These are phyloP conservation scores for Germaria angustata DNA, from an alignment of 2,888 invertebrate species.

Conservation along the genomic window DNA sequence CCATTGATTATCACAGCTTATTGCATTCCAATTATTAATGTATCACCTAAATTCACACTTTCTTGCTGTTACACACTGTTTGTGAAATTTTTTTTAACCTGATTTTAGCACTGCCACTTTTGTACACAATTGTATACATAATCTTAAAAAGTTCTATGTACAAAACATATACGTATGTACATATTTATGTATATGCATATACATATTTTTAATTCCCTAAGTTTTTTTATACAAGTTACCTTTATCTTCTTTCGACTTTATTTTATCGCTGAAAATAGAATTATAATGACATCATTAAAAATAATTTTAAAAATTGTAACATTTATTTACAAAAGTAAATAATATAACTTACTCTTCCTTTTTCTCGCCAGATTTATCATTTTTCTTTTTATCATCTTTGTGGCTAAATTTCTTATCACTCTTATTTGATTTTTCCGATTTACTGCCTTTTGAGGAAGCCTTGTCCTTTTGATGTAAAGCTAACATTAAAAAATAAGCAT, in stretches of 20 bases:
- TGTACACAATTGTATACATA: slow-evolving; percentile 13
- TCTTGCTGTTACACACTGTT: slow-evolving; percentile 65
- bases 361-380: slow-evolving; percentile 80
- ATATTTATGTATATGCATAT: not conserved
- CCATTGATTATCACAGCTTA: not conserved
- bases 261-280: slow-evolving; percentile 69
- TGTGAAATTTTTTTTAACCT: slow-evolving; percentile 22
- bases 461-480: slow-evolving; percentile 50
- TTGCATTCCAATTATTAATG: not conserved
- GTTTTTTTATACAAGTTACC: slow-evolving; percentile 75
- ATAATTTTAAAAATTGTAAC: not conserved
- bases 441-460: slow-evolving; percentile 63
- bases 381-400: slow-evolving; percentile 76
- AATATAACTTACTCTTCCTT: slow-evolving; percentile 81
- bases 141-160: slow-evolving; percentile 9
- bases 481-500: not conserved
- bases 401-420: slow-evolving; percentile 73
- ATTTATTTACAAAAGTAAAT: too few relatives aligned
- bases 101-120: slow-evolving; percentile 48
- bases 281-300: not conserved
- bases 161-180: too few relatives aligned
- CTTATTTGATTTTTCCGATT: slow-evolving; percentile 68
- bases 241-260: slow-evolving; percentile 79
- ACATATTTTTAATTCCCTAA: slow-evolving; percentile 29
- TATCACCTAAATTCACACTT: slow-evolving; percentile 76